A percentile compares a stretch with the other conserved stretches of the same genome.
phyloP scores from a whole-genome alignment of 2,888 invertebrate genomes.

The Conistra vaccinii region DNA sequence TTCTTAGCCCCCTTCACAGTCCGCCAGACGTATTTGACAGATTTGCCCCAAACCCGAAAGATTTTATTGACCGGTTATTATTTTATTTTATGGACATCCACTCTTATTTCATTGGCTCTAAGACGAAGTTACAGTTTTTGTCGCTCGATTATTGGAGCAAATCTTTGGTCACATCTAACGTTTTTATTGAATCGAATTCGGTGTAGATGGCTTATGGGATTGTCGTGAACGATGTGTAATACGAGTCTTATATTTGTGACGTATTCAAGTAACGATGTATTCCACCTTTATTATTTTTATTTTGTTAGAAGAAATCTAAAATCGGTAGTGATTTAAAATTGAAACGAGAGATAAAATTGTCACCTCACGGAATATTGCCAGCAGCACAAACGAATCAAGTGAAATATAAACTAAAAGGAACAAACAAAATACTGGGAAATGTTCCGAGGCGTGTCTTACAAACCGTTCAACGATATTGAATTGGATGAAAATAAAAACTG shows the following conservation, averaged over 20 bases:
- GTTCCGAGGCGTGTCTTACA: slow-evolving; percentile 74
- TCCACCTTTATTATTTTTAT: background rate
- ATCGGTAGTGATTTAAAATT: slow-evolving; percentile 32
- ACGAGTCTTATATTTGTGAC: slow-evolving; percentile 71
- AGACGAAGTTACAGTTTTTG: slow-evolving; percentile 86
- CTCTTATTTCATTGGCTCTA: slow-evolving; percentile 89
- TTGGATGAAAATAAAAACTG: slow-evolving; percentile 86
- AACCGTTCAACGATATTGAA: slow-evolving; percentile 82
- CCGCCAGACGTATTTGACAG: slow-evolving; percentile 86
- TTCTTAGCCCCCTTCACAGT: slow-evolving; percentile 72
- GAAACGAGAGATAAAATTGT: slow-evolving; percentile 54
- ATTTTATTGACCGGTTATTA: slow-evolving; percentile 90
- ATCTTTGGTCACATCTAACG: slow-evolving; percentile 82
- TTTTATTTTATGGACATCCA: slow-evolving; percentile 89
- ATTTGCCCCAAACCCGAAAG: slow-evolving; percentile 82
- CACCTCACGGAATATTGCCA: slow-evolving; percentile 60
- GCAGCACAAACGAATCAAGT: slow-evolving; percentile 58
- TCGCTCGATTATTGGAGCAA: slow-evolving; percentile 86
- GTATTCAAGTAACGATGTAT: slow-evolving; percentile 13
- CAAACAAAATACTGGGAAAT: slow-evolving; percentile 63
- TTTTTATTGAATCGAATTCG: slow-evolving; percentile 85
- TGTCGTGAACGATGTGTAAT: slow-evolving; percentile 79
- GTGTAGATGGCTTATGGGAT: slow-evolving; percentile 78
- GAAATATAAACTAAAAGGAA: slow-evolving; percentile 66
- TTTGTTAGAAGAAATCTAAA: slow-evolving; percentile 18